Evolutionary conservation across 2,113 vertebrate genomes (phyloP).

Genomic region (Caretta caretta): DNA sequence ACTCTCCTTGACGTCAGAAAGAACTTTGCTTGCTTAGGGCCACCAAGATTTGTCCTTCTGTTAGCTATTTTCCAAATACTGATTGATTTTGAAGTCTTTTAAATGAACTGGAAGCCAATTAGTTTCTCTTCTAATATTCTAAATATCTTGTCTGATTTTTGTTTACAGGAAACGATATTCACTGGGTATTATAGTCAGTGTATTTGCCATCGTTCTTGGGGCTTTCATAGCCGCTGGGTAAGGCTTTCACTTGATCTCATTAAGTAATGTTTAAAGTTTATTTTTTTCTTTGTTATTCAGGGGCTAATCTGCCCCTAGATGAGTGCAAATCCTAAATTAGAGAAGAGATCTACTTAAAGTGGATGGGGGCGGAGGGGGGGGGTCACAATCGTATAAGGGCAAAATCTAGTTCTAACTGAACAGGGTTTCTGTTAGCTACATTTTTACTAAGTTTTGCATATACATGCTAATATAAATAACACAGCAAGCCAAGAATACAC

Average conservation of each 20-base stretch:
- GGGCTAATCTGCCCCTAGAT: not conserved
- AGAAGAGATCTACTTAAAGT: not conserved
- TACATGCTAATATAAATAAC: not conserved
- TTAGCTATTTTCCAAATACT: conserved; percentile 5
- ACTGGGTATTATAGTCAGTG: conserved; percentile 79
- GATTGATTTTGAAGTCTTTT: conserved; percentile 18
- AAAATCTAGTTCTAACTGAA: not conserved
- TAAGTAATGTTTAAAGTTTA: not conserved
- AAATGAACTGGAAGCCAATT: not conserved
- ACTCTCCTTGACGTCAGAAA: not conserved
- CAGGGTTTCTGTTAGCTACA: not conserved
- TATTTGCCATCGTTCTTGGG: conserved; percentile 87
- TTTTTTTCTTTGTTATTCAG: conserved; percentile 47
- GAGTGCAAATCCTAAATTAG: not conserved
- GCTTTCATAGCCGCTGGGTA: conserved; percentile 93
- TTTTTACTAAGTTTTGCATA: not conserved
- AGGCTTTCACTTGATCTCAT: conserved; percentile 55
- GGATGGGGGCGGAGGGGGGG: not conserved
- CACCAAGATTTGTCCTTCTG: not conserved
- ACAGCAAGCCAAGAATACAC: not conserved
- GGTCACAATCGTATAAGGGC: not conserved
- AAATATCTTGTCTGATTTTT: conserved; percentile 30
- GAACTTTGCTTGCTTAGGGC: not conserved
- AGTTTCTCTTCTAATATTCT: not conserved
- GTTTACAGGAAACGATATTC: conserved; percentile 87